A percentile compares a stretch with the other conserved stretches of the same genome.
Conservation (phyloP, 2,797 vertebrate species). For the Cyprinella venusta region DNA sequence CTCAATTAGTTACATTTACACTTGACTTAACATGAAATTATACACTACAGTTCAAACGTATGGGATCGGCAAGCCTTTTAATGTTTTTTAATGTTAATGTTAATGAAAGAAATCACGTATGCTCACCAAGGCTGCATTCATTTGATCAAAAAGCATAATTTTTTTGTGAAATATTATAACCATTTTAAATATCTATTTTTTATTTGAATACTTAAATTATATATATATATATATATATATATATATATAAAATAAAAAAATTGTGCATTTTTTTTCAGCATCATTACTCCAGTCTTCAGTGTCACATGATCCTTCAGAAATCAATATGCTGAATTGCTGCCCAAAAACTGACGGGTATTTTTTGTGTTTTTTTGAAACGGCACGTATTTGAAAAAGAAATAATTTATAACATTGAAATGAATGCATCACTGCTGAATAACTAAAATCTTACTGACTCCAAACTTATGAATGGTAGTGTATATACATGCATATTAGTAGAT, state of each 20-base stretch:
- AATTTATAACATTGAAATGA: background rate
- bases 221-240: background rate
- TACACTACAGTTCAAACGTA: background rate
- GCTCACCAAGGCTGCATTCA: background rate
- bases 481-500: background rate
- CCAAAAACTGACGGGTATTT: no score
- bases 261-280: no score
- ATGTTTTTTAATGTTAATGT: background rate
- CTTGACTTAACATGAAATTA: background rate
- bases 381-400: no score
- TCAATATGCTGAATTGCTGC: no score
- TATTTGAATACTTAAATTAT: background rate
- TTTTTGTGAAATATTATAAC: background rate
- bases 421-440: background rate
- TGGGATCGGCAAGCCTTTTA: background rate
- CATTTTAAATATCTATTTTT: background rate
- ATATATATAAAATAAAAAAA: no score
- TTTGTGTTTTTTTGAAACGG: no score
- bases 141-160: background rate
- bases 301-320: no score
- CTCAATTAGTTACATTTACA: background rate
- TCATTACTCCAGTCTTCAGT: no score
- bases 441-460: background rate
- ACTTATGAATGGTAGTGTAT: background rate
- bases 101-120: background rate